These are phyloP conservation scores for Neoarius graeffei DNA, from an alignment of 2,113 vertebrate genomes.

Conservation along the genomic window DNA sequence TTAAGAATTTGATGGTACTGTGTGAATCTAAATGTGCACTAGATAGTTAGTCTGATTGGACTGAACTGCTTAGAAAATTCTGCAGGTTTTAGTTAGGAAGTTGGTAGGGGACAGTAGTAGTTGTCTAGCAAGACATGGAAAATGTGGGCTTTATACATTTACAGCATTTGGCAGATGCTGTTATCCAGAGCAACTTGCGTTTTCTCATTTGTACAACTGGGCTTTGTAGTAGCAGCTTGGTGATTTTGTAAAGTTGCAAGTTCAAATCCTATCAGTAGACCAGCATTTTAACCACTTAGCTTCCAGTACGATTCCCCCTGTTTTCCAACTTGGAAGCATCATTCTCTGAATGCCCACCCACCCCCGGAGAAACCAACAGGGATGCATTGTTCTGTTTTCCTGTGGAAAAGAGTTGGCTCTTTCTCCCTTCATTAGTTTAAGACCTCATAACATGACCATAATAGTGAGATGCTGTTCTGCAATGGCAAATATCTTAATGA, in stretches of 20 bases:
- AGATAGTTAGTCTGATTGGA: not conserved
- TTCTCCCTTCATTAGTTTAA: constrained; percentile 1
- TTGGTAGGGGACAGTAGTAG: not conserved
- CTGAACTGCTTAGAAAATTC: not conserved
- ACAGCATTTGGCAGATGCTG: not conserved
- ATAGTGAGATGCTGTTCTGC: constrained; percentile 27
- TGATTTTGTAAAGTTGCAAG: not conserved
- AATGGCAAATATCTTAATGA: constrained; percentile 63
- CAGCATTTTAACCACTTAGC: not conserved
- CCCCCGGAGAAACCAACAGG: constrained; percentile 16
- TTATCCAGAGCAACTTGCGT: not conserved
- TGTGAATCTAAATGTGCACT: not conserved
- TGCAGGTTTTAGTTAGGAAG: not conserved
- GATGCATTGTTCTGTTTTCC: constrained; percentile 48
- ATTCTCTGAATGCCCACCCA: constrained; percentile 5
- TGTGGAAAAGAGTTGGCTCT: not conserved
- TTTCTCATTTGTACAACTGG: not conserved
- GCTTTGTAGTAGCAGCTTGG: not conserved
- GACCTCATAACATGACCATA: not conserved
- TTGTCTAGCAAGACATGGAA: not conserved
- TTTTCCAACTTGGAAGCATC: constrained; percentile 23
- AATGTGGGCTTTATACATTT: not conserved
- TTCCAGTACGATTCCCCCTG: not conserved
- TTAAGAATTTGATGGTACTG: not conserved
- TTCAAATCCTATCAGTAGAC: no score